Conservation (phyloP, 2,888 invertebrate genomes). For the Cetonia aurata region DNA sequence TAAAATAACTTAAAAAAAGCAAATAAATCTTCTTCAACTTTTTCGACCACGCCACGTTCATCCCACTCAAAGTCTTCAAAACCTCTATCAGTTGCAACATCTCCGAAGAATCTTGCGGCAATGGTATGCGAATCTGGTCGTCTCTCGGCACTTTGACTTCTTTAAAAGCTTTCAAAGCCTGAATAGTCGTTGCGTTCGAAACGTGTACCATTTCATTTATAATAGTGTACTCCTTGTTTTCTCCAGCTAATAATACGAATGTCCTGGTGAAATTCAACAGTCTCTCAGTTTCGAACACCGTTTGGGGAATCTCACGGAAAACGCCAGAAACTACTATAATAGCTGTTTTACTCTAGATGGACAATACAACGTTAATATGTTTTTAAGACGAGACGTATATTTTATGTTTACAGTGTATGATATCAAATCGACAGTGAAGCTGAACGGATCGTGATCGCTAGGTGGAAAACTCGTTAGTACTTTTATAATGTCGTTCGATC, state of each 20-base stretch:
- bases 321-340: conserved; percentile 76
- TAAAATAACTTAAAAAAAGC: conserved; percentile 16
- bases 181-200: conserved; percentile 64
- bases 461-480: conserved; percentile 70
- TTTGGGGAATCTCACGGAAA: conserved; percentile 71
- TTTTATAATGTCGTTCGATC: conserved; percentile 65
- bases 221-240: conserved; percentile 72
- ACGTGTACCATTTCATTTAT: conserved; percentile 77
- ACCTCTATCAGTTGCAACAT: conserved; percentile 56
- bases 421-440: conserved; percentile 77
- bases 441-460: conserved; percentile 75
- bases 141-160: conserved; percentile 50
- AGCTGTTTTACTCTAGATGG: conserved; percentile 64
- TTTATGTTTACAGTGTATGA: conserved; percentile 70
- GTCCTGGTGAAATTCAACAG: conserved; percentile 72
- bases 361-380: neutral
- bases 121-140: conserved; percentile 48
- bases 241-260: conserved; percentile 68
- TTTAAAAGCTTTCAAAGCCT: conserved; percentile 57
- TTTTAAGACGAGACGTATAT: neutral
- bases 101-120: conserved; percentile 55
- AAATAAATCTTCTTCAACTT: conserved; percentile 54
- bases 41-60: conserved; percentile 60
- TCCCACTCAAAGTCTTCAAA: conserved; percentile 57
- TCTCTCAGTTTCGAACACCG: conserved; percentile 68